Evolutionary conservation across 64 coral and sea anemone species (phyloP).

Genomic region (Orbicella faveolata): DNA sequence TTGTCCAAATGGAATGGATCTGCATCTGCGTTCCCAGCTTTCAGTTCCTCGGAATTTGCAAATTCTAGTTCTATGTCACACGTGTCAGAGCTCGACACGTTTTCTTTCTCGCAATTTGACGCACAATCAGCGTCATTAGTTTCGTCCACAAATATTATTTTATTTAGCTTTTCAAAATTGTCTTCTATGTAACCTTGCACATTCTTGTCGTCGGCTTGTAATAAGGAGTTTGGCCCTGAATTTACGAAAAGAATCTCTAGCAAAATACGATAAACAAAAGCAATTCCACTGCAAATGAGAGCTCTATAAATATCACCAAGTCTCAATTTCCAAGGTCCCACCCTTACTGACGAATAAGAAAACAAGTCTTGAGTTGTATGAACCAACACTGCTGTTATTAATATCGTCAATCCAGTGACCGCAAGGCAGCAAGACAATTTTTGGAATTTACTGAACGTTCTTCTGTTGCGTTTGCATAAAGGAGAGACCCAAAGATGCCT

Average conservation of each 20-base stretch:
- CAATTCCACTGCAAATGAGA: conserved; percentile 28
- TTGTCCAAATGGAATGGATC: neutral
- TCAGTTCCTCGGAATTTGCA: neutral
- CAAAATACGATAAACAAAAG: conserved; percentile 42
- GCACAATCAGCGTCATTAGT: neutral
- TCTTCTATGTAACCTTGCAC: conserved; percentile 50
- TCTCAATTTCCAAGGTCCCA: conserved; percentile 40
- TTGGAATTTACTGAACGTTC: conserved; percentile 28
- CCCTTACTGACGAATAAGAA: neutral
- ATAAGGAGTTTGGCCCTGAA: conserved; percentile 7
- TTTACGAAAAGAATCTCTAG: conserved; percentile 39
- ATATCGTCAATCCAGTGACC: conserved; percentile 13
- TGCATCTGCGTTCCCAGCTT: neutral
- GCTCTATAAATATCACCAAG: conserved; percentile 55
- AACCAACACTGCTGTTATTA: conserved; percentile 16
- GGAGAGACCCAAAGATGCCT: conserved; percentile 65
- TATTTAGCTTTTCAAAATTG: conserved; percentile 32
- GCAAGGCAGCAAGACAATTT: conserved; percentile 41
- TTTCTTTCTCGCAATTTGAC: neutral
- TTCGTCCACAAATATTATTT: conserved; percentile 44
- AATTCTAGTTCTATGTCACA: neutral
- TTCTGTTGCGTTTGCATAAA: conserved; percentile 14
- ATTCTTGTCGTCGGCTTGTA: neutral
- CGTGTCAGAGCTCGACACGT: neutral
- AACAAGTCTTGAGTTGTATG: conserved; percentile 20